Percentiles rank a stretch among this genome's conserved stretches.
phyloP scores from a whole-genome alignment of 92 coral and sea anemone genomes.

The Epizoanthus rinbou region DNA sequence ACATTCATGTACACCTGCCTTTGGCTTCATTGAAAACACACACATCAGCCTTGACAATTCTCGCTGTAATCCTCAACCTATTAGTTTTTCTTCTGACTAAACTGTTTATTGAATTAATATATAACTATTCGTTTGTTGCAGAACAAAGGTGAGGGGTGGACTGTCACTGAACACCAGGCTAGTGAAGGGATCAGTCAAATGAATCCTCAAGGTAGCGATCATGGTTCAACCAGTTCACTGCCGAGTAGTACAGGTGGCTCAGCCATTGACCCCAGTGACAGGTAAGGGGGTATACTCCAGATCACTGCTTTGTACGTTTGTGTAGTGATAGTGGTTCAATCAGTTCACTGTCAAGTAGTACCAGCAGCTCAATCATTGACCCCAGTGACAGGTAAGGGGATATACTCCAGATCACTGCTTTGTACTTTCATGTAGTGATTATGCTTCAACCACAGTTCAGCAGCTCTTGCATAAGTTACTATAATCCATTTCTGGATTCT shows the following conservation, averaged over 20 bases:
- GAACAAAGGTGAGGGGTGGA: slow-evolving; percentile 79
- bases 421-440: neutral
- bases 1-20: too few relatives aligned
- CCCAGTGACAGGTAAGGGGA: slow-evolving; percentile 68
- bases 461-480: neutral
- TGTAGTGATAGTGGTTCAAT: slow-evolving; percentile 19
- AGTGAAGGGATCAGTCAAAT: neutral
- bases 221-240: slow-evolving; percentile 28
- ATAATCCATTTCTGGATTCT: too few relatives aligned
- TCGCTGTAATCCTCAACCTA: neutral
- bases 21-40: too few relatives aligned
- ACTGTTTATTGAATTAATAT: neutral
- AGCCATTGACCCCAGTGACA: slow-evolving; percentile 66
- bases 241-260: slow-evolving; percentile 44
- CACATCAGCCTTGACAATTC: too few relatives aligned
- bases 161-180: slow-evolving; percentile 57
- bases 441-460: slow-evolving; percentile 29
- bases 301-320: neutral
- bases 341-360: slow-evolving; percentile 33
- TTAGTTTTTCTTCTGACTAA: neutral
- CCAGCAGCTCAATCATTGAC: slow-evolving; percentile 46
- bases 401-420: neutral
- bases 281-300: slow-evolving; percentile 44
- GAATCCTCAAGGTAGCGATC: slow-evolving; percentile 5
- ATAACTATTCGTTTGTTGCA: slow-evolving; percentile 4